These are phyloP conservation scores for Epirrhoe alternata DNA, from an alignment of 2,888 invertebrate species.

Conservation along the genomic window DNA sequence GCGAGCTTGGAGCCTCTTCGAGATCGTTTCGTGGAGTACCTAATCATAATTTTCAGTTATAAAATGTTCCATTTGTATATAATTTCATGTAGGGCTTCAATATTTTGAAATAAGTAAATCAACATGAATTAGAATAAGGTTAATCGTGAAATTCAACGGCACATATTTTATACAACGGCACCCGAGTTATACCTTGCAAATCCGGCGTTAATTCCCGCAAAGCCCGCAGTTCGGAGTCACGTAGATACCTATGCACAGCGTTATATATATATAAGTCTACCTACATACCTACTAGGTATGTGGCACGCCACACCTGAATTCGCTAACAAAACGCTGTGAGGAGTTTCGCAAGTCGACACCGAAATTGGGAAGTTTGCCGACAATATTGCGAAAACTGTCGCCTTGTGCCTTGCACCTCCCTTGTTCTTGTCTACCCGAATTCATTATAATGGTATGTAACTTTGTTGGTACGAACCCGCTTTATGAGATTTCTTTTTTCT, in stretches of 20 bases:
- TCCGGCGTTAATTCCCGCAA: slow-evolving; percentile 73
- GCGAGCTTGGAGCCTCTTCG: too few species aligned
- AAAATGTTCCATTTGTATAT: too few species aligned
- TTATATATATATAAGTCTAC: slow-evolving; percentile 27
- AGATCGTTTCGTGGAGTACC: too few species aligned
- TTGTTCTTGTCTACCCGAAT: slow-evolving; percentile 42
- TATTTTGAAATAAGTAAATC: neutral
- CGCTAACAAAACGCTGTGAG: slow-evolving; percentile 61
- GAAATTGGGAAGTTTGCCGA: slow-evolving; percentile 78
- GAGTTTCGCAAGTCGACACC: slow-evolving; percentile 83
- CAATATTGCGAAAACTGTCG: slow-evolving; percentile 77
- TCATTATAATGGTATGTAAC: slow-evolving; percentile 30
- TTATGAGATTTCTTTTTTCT: neutral
- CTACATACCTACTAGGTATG: slow-evolving; percentile 32
- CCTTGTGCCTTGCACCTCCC: slow-evolving; percentile 53
- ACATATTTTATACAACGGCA: slow-evolving; percentile 42
- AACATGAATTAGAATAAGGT: neutral
- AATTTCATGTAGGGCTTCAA: too few species aligned
- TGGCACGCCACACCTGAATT: slow-evolving; percentile 64
- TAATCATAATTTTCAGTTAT: too few species aligned
- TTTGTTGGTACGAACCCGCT: slow-evolving; percentile 7
- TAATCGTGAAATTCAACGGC: slow-evolving; percentile 26
- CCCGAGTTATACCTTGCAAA: slow-evolving; percentile 69
- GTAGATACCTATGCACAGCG: slow-evolving; percentile 52
- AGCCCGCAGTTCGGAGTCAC: slow-evolving; percentile 73